A percentile compares a stretch with the other conserved stretches of the same genome.
These are phyloP conservation scores for Lampris megalopsis DNA, from an alignment of 2,113 vertebrate genomes.

Conservation along the genomic window DNA sequence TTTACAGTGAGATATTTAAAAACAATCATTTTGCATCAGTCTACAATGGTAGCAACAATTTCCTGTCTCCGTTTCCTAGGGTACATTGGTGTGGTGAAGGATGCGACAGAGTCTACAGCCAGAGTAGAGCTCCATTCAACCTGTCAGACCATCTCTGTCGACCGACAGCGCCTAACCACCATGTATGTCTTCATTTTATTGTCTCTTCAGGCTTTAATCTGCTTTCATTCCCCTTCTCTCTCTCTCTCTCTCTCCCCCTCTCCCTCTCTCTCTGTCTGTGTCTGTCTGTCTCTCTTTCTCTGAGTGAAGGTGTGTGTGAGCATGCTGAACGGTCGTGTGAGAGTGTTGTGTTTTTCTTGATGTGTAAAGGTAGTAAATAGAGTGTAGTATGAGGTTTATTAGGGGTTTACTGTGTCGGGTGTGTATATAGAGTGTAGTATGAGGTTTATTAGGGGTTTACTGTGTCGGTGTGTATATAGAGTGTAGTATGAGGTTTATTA, in stretches of 20 bases:
- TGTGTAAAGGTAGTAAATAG: too few species aligned
- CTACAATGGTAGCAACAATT: not conserved
- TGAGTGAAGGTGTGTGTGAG: too few species aligned
- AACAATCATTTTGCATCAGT: not conserved
- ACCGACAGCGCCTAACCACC: conserved; percentile 90
- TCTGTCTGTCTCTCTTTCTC: not conserved
- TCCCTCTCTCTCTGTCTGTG: not conserved
- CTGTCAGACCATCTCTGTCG: conserved; percentile 97
- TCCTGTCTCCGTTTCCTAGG: conserved; percentile 73
- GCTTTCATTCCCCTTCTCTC: not conserved
- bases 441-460: too few species aligned
- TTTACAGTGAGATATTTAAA: too few species aligned
- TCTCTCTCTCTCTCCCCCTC: not conserved
- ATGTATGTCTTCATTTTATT: conserved; percentile 78
- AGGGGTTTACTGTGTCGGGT: too few species aligned
- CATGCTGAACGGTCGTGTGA: too few species aligned
- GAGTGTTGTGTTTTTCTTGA: too few species aligned
- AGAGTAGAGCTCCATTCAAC: conserved; percentile 94
- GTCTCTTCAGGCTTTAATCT: not conserved
- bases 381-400: too few species aligned
- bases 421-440: too few species aligned
- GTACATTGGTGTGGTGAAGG: conserved; percentile 95
- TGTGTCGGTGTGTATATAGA: too few species aligned
- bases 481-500: too few species aligned
- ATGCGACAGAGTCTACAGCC: conserved; percentile 93